phyloP scores from a whole-genome alignment of 2,113 vertebrate genomes.

The Athene cunicularia region DNA sequence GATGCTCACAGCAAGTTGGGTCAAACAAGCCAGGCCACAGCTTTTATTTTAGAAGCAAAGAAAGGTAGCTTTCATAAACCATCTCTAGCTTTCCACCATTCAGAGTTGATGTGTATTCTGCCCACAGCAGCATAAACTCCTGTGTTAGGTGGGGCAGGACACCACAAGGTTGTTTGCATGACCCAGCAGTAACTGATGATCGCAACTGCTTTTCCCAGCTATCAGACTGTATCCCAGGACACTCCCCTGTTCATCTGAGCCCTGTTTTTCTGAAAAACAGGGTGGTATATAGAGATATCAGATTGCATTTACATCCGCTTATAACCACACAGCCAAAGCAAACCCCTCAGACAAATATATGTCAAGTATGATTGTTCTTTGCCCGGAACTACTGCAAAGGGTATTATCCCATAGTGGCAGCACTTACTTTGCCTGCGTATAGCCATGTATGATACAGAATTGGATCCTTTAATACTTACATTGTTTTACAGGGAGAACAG shows the following conservation, averaged over 20 bases:
- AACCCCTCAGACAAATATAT: not conserved
- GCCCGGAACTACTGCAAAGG: not conserved
- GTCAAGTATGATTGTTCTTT: not conserved
- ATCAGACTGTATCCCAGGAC: not conserved
- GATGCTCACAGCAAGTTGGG: not conserved
- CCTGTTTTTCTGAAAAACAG: not conserved
- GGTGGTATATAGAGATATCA: not conserved
- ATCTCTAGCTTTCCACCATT: not conserved
- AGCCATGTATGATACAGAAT: fast-evolving
- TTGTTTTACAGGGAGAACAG: not conserved
- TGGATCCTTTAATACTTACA: not conserved
- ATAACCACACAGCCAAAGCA: not conserved
- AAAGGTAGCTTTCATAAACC: not conserved
- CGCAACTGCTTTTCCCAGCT: not conserved
- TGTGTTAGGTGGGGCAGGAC: not conserved
- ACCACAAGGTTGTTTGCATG: not conserved
- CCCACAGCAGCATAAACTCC: not conserved
- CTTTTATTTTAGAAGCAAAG: not conserved
- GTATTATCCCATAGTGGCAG: not conserved
- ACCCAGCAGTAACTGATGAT: not conserved
- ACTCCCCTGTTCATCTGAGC: not conserved
- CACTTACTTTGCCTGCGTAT: not conserved
- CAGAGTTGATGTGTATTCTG: not conserved
- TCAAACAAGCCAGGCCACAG: not conserved
- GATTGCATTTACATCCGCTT: not conserved